Conservation (phyloP, 2,113 vertebrate species). For the Pseudorhombus dupliciocellatus region DNA sequence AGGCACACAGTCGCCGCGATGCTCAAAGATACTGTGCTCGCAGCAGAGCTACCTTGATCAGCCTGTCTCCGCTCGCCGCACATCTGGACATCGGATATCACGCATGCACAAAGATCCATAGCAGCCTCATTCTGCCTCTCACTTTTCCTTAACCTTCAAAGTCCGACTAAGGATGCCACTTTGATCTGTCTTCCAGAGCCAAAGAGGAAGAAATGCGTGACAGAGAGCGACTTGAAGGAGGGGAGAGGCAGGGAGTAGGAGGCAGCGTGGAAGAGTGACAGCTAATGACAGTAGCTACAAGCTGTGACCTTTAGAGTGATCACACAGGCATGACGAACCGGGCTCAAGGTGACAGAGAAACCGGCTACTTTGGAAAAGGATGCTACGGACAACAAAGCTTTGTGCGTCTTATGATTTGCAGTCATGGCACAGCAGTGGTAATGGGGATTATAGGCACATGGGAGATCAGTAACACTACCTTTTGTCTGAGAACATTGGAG, state of each 20-base stretch:
- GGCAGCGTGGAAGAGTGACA: slow-evolving; percentile 76
- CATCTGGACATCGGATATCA: slow-evolving; percentile 37
- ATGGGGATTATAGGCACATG: slow-evolving; percentile 46
- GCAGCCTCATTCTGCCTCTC: slow-evolving; percentile 41
- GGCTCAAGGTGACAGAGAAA: slow-evolving; percentile 79
- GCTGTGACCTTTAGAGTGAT: slow-evolving; percentile 82
- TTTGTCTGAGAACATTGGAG: slow-evolving; percentile 21
- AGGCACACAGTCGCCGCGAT: slow-evolving; percentile 39
- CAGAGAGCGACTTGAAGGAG: slow-evolving; percentile 66
- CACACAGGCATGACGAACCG: slow-evolving; percentile 81
- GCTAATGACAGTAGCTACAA: slow-evolving; percentile 84
- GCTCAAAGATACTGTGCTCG: slow-evolving; percentile 41
- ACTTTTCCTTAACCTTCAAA: slow-evolving; percentile 76
- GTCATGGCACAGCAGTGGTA: slow-evolving; percentile 39
- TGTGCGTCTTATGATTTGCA: slow-evolving; percentile 45
- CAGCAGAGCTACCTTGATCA: slow-evolving; percentile 38
- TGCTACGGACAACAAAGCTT: slow-evolving; percentile 50
- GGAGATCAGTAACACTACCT: slow-evolving; percentile 43
- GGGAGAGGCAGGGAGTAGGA: slow-evolving; percentile 53
- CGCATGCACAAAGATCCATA: slow-evolving; percentile 11
- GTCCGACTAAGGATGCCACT: slow-evolving; percentile 71
- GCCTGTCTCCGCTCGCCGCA: slow-evolving; percentile 8
- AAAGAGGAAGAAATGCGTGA: slow-evolving; percentile 71
- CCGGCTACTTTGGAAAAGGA: slow-evolving; percentile 49
- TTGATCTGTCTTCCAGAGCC: slow-evolving; percentile 73